Evolutionary conservation across 2,888 invertebrate species (phyloP).

Genomic region (Lordiphosa andalusiaca): DNA sequence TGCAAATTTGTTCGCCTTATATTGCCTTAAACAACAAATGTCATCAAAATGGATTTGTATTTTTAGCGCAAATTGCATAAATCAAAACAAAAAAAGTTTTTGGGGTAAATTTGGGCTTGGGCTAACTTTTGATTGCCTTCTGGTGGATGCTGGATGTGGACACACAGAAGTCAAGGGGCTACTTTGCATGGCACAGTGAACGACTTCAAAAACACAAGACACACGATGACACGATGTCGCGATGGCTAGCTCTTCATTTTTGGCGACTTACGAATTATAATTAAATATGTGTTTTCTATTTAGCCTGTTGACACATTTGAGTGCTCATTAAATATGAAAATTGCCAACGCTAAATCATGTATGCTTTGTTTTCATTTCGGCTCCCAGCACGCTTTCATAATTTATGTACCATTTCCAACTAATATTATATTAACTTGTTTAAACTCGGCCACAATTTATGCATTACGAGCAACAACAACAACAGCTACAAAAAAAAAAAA

Average conservation of each 20-base stretch:
- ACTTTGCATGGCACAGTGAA: conserved; percentile 24
- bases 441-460: conserved; percentile 49
- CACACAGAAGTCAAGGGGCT: conserved; percentile 10
- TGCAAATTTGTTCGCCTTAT: conserved; percentile 54
- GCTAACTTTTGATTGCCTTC: conserved; percentile 67
- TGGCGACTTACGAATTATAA: conserved; percentile 31
- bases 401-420: conserved; percentile 57
- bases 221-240: conserved; percentile 19
- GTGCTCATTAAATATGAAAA: conserved; percentile 72
- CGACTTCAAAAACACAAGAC: conserved; percentile 39
- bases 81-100: conserved; percentile 60
- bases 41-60: conserved; percentile 68
- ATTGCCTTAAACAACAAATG: conserved; percentile 44
- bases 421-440: conserved; percentile 60
- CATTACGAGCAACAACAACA: conserved; percentile 19
- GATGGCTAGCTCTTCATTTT: conserved; percentile 42
- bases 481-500: background rate
- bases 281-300: conserved; percentile 68
- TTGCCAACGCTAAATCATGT: conserved; percentile 56
- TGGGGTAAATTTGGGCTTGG: conserved; percentile 26
- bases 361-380: conserved; percentile 44
- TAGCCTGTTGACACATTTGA: conserved; percentile 70
- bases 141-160: conserved; percentile 20
- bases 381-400: conserved; percentile 49
- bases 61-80: conserved; percentile 67